Percentiles rank a stretch among this genome's conserved stretches.
These are phyloP conservation scores for Antechinus flavipes DNA, from an alignment of 2,113 vertebrate genomes.

Conservation along the genomic window DNA sequence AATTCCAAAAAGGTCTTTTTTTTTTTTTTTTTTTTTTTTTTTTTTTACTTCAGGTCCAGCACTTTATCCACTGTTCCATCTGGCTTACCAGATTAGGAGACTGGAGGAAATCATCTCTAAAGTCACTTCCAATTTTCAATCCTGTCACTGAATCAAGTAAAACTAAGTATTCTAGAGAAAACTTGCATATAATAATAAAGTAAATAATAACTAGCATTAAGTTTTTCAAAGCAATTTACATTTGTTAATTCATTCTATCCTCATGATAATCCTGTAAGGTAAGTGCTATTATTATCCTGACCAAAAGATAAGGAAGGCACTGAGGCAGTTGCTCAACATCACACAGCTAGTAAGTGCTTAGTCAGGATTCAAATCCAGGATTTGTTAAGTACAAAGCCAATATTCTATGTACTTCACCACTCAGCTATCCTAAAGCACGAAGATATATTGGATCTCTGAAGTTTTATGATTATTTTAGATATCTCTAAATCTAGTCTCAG, in stretches of 20 bases:
- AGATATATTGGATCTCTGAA: no score
- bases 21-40: no score
- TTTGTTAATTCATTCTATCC: not conserved
- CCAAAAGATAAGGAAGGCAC: not conserved
- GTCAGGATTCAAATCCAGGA: no score
- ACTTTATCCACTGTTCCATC: no score
- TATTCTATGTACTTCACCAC: no score
- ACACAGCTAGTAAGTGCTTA: no score
- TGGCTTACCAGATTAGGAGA: not conserved
- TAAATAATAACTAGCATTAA: not conserved
- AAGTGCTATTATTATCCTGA: not conserved
- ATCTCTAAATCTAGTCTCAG: no score
- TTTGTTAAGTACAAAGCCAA: no score
- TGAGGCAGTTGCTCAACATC: not conserved
- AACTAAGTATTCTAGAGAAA: not conserved
- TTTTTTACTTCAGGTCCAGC: not conserved
- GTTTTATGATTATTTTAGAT: no score
- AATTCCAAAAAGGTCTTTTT: not conserved
- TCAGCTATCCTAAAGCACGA: no score
- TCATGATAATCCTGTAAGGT: not conserved
- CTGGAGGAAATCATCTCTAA: not conserved
- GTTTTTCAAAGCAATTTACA: not conserved
- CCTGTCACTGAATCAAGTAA: not conserved
- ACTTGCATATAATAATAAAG: not conserved
- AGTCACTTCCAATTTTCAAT: not conserved